phyloP scores from a whole-genome alignment of 1,140 invertebrate genomes.

The Bactericera cockerelli region DNA sequence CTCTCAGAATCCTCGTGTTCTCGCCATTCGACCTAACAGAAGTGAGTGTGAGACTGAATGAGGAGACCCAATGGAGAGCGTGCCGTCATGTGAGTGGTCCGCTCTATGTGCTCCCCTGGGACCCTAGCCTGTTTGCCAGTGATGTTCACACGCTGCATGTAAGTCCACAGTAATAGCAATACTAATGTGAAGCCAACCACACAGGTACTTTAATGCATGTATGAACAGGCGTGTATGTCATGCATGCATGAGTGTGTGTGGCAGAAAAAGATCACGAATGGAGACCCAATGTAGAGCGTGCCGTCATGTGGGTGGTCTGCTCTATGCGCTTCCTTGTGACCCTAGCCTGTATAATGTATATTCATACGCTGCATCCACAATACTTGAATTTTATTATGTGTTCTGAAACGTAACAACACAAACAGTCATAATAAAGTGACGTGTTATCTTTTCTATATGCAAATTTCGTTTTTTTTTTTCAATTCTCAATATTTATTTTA shows the following conservation, averaged over 20 bases:
- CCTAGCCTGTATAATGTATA: slow-evolving; percentile 44
- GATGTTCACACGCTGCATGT: slow-evolving; percentile 58
- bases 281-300: slow-evolving; percentile 43
- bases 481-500: too few relatives aligned
- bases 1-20: slow-evolving; percentile 52
- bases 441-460: too few relatives aligned
- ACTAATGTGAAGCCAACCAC: too few relatives aligned
- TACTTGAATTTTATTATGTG: too few relatives aligned
- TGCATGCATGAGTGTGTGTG: too few relatives aligned
- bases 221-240: too few relatives aligned
- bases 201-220: too few relatives aligned
- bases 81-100: slow-evolving; percentile 42
- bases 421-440: too few relatives aligned
- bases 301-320: slow-evolving; percentile 38
- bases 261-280: too few relatives aligned
- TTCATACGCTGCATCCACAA: slow-evolving; percentile 54
- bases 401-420: too few relatives aligned
- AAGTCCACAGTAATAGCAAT: too few relatives aligned
- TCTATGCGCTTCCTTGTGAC: slow-evolving; percentile 59
- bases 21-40: slow-evolving; percentile 42
- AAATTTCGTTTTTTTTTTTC: background rate
- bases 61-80: slow-evolving; percentile 38
- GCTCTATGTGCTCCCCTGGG: slow-evolving; percentile 56
- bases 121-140: slow-evolving; percentile 40
- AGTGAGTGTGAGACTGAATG: slow-evolving; percentile 49